These are phyloP conservation scores for Neodon shergylaensis DNA, from an alignment of 2,113 vertebrate species.

Conservation along the genomic window DNA sequence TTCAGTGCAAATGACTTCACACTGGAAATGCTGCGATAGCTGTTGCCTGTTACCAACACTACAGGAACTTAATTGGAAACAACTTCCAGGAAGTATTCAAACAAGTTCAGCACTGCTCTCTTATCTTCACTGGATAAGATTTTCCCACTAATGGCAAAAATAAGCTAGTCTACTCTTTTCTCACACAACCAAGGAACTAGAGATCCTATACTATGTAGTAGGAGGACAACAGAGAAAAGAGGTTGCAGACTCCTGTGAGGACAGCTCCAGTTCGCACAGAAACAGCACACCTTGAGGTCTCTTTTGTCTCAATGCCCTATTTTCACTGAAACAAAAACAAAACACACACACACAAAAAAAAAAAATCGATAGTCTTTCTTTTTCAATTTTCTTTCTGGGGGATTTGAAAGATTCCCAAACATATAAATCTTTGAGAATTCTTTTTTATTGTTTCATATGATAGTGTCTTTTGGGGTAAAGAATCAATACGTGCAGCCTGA, in stretches of 20 bases:
- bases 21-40: neutral
- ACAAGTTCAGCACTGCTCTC: neutral
- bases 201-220: rapidly evolving
- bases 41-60: neutral
- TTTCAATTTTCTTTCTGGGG: neutral
- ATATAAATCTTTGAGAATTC: neutral
- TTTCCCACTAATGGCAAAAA: neutral
- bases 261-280: neutral
- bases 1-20: neutral
- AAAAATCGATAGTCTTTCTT: neutral
- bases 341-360: neutral
- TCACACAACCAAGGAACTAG: neutral
- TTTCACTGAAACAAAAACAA: neutral
- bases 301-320: neutral
- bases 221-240: neutral
- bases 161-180: neutral
- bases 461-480: neutral
- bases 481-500: neutral
- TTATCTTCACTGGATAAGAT: neutral
- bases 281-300: neutral
- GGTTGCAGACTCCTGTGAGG: rapidly evolving
- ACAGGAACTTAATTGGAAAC: neutral
- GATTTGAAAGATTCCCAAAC: neutral
- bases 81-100: neutral
- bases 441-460: neutral